Evolutionary conservation across 2,797 vertebrate genomes (phyloP).

Genomic region (Chromis chromis): DNA sequence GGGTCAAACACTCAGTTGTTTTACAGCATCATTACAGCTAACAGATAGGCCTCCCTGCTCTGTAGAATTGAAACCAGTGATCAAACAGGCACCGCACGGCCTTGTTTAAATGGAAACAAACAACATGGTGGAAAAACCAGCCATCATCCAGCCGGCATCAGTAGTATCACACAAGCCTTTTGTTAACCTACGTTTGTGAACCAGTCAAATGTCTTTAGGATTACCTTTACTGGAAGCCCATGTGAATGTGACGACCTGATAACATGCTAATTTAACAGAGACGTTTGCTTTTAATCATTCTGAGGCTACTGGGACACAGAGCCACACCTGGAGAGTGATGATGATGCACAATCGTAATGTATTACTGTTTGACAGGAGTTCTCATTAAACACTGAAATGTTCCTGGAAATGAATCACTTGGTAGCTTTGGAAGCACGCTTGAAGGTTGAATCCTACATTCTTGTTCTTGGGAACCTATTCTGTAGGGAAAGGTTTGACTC

Average conservation of each 20-base stretch:
- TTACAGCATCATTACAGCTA: not conserved
- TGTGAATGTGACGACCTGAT: constrained; percentile 24
- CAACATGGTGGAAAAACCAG: constrained; percentile 16
- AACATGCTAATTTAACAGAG: not conserved
- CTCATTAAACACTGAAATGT: constrained; percentile 10
- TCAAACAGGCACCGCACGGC: constrained; percentile 28
- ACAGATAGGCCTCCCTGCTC: not conserved
- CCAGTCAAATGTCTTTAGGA: not conserved
- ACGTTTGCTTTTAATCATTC: constrained; percentile 39
- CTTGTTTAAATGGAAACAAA: constrained; percentile 25
- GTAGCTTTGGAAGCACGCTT: not conserved
- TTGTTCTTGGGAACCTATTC: constrained; percentile 9
- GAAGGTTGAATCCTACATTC: constrained; percentile 25
- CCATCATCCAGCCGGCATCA: not conserved
- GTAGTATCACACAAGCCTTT: constrained; percentile 14
- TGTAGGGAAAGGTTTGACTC: not conserved
- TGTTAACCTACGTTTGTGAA: constrained; percentile 20
- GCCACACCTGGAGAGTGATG: constrained; percentile 3
- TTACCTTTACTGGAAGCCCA: constrained; percentile 18
- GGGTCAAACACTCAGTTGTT: constrained; percentile 4
- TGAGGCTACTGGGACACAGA: not conserved
- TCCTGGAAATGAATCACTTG: constrained; percentile 10
- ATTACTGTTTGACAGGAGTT: constrained; percentile 1
- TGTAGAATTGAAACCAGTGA: constrained; percentile 19
- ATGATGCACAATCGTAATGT: not conserved